Evolutionary conservation across 92 coral and sea anemone genomes (phyloP).

Genomic region (Epizoanthus ramosus): DNA sequence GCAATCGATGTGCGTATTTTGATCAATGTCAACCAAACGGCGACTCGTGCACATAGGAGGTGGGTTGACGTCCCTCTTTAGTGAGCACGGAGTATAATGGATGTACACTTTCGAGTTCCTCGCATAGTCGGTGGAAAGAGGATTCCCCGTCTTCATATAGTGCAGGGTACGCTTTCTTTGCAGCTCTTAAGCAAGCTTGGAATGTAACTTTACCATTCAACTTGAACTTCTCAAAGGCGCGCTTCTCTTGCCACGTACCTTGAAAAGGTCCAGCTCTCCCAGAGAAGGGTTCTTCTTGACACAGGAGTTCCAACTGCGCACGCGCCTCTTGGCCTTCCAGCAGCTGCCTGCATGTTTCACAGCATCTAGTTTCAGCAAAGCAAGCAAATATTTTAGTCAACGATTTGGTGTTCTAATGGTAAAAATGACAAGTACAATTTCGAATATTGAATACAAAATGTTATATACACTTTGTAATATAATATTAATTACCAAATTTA

Average conservation of each 20-base stretch:
- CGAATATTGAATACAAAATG: not conserved
- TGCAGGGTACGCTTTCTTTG: not conserved
- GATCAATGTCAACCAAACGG: not conserved
- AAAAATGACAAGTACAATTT: not conserved
- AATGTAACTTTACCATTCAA: not conserved
- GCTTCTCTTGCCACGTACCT: not conserved
- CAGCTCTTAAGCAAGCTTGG: not conserved
- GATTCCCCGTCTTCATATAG: not conserved
- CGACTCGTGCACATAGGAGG: not conserved
- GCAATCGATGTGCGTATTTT: too few species aligned
- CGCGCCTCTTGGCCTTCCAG: not conserved
- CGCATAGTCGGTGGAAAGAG: not conserved
- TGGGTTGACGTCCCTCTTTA: not conserved
- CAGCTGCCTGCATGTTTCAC: not conserved
- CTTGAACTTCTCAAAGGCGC: conserved; percentile 5
- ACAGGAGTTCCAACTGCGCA: not conserved
- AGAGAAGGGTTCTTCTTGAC: not conserved
- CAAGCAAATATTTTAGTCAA: not conserved
- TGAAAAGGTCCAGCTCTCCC: not conserved
- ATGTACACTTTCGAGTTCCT: not conserved
- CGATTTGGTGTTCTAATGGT: not conserved
- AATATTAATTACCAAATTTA: too few species aligned
- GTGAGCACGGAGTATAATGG: not conserved
- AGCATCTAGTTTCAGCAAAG: not conserved
- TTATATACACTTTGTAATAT: too few species aligned